A percentile compares a stretch with the other conserved stretches of the same genome.
Conservation (phyloP, 2,113 vertebrate genomes). For the Ictalurus punctatus region DNA sequence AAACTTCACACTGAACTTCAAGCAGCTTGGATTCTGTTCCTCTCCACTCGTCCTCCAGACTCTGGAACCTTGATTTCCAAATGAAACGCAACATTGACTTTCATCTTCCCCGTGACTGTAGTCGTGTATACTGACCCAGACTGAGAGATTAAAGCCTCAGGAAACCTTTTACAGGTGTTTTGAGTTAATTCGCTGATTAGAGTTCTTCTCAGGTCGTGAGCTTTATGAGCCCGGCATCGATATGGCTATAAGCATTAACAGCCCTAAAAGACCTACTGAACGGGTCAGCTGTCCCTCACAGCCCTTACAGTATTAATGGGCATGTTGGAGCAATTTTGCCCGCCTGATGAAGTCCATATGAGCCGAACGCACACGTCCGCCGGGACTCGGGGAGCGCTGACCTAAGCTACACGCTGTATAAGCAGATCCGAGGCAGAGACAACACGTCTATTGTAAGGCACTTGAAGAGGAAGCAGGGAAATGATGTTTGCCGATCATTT, state of each 20-base stretch:
- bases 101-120: too few relatives aligned
- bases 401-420: not conserved
- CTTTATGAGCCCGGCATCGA: too few relatives aligned
- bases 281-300: not conserved
- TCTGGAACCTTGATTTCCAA: too few relatives aligned
- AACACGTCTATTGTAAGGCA: not conserved
- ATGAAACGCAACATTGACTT: too few relatives aligned
- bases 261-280: not conserved
- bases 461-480: not conserved
- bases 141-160: too few relatives aligned
- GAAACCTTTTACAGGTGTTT: too few relatives aligned
- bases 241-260: not conserved
- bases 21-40: too few relatives aligned
- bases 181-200: too few relatives aligned
- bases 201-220: too few relatives aligned
- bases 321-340: not conserved
- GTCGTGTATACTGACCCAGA: too few relatives aligned
- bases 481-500: not conserved
- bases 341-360: not conserved
- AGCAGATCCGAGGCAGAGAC: conserved; percentile 27
- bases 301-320: not conserved
- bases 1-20: too few relatives aligned
- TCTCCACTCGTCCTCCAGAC: too few relatives aligned
- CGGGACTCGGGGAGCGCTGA: conserved; percentile 10
- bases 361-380: not conserved